Evolutionary conservation across 2,113 vertebrate species (phyloP), one percentile per base, ranked within the genome.

Genomic region (Eira barbara): DNA sequence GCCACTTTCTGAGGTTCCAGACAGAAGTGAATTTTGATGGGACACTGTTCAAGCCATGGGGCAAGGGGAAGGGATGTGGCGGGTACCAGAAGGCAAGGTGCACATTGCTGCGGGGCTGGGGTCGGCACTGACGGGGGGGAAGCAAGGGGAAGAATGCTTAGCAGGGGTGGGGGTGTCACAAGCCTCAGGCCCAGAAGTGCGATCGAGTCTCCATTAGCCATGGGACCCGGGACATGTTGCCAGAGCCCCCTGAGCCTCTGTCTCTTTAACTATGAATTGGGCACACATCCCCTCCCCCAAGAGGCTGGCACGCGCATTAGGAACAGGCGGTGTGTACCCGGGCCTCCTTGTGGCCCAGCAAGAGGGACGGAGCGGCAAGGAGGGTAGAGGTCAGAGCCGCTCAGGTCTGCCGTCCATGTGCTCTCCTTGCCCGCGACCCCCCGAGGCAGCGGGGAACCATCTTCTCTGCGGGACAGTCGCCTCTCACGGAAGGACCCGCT

Each of bases 361-460:
- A 15, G 7, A 0, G 17, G 15, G 10, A 18, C 29, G 36, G 0
- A 3, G 7, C 0, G 0, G 2, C 25, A 11, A 13, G 8, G 6
- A 1, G 1, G 36, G 63, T 6, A 18, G 47, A 2, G 52, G 20
- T 20, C 39, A 15, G 34, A n/a, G 11, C 21, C 7, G 8, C 45
- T 11, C 10, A 42, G 7, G 21, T 9, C 67, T 5, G 13, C 31
- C 4, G 0, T 3, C 8, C 25, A 0, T 0, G 27, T 59, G 79
- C 59, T 11, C 69, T 23, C 20, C 47, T 4, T 0, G 3, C 45
- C 36, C 13, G 4, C 2, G 0, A 2, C 31, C 69, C 8, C 3
- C 59, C 11, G 59, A 31, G 23, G 23, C 11, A 29, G 27, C 11
- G 2, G 0, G 1, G 1, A 1, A 47, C 18, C 52, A 6, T 34